Evolutionary conservation across 2,113 vertebrate species (phyloP).

Genomic region (Romanogobio albipinnatus): DNA sequence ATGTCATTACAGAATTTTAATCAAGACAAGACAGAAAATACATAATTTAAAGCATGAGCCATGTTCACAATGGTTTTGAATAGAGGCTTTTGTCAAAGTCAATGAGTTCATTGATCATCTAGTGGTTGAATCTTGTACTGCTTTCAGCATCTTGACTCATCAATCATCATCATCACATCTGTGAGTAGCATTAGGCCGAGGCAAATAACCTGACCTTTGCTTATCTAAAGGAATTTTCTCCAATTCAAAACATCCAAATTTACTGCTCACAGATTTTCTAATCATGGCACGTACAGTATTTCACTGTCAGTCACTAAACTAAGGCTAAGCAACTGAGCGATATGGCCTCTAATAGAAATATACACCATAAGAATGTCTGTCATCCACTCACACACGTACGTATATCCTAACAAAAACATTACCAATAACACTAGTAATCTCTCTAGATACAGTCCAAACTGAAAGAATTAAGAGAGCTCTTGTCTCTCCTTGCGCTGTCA

Average conservation of each 20-base stretch:
- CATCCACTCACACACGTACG: not conserved
- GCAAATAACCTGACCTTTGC: not conserved
- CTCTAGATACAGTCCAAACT: conserved; percentile 13
- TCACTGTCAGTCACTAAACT: not conserved
- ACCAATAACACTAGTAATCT: conserved; percentile 28
- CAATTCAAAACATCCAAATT: conserved; percentile 21
- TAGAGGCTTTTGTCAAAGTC: conserved; percentile 39
- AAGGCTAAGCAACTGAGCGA: not conserved
- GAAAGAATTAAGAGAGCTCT: conserved; percentile 49
- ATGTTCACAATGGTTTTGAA: conserved; percentile 22
- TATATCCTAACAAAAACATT: not conserved
- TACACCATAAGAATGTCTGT: not conserved
- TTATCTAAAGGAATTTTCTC: not conserved
- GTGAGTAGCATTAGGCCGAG: not conserved
- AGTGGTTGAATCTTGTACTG: not conserved
- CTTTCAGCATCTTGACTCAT: conserved; percentile 18
- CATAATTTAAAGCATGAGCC: conserved; percentile 30
- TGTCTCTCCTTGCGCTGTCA: conserved; percentile 49
- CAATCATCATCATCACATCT: conserved; percentile 1
- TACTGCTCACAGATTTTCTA: not conserved
- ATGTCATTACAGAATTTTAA: conserved; percentile 41
- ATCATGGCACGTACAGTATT: not conserved
- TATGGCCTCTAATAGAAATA: not conserved
- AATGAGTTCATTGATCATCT: conserved; percentile 36
- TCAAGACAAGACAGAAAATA: conserved; percentile 16